Conservation (phyloP, 2,113 vertebrate genomes). For the Platysternon megacephalum region DNA sequence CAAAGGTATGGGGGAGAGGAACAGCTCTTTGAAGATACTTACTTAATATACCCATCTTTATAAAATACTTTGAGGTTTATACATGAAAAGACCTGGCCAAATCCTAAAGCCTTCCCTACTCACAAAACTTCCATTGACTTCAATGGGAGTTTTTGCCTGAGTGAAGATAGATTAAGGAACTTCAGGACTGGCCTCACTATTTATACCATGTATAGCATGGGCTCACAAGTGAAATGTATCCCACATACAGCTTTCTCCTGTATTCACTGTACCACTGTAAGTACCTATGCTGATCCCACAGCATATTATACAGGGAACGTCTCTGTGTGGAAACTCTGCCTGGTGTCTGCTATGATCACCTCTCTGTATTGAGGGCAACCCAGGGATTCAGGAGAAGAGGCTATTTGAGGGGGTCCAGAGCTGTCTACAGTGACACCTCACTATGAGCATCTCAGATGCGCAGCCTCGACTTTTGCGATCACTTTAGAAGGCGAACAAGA, state of each 20-base stretch:
- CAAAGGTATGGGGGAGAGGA: not conserved
- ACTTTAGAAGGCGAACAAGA: not conserved
- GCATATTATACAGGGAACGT: not conserved
- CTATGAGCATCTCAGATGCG: not conserved
- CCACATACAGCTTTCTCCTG: not conserved
- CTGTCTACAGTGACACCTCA: not conserved
- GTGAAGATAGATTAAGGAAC: not conserved
- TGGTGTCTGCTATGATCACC: fast-evolving
- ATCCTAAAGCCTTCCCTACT: not conserved
- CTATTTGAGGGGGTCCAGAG: not conserved
- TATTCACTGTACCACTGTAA: not conserved
- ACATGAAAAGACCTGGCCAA: not conserved
- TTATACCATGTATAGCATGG: not conserved
- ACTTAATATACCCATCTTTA: not conserved
- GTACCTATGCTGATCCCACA: not conserved
- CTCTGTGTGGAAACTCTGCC: not conserved
- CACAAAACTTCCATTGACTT: not conserved
- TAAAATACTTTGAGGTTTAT: not conserved
- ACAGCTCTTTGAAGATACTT: not conserved
- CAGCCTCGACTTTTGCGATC: not conserved
- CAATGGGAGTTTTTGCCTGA: not conserved
- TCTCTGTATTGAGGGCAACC: not conserved
- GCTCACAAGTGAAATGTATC: not conserved
- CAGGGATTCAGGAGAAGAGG: fast-evolving
- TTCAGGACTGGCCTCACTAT: not conserved